Evolutionary conservation across 1,140 invertebrate species (phyloP).

Genomic region (Drosophila sproati): DNA sequence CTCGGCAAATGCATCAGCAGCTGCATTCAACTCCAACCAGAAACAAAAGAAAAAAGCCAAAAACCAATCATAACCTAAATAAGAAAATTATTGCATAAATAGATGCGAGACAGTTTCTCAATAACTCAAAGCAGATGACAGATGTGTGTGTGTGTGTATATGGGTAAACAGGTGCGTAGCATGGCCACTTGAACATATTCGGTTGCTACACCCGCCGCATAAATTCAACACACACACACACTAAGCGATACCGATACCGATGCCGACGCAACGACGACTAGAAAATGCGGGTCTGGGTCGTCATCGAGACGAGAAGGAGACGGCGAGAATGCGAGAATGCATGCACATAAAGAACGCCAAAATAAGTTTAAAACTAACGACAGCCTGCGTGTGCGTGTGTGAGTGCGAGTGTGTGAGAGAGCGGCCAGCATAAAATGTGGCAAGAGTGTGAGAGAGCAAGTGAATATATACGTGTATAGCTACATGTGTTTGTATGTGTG

Average conservation of each 20-base stretch:
- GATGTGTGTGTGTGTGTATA: conserved; percentile 1
- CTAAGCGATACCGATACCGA: conserved; percentile 27
- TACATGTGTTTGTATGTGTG: conserved; percentile 33
- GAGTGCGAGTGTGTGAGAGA: conserved; percentile 35
- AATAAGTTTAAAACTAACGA: conserved; percentile 82
- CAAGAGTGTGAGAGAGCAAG: conserved; percentile 37
- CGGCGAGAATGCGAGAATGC: conserved; percentile 64
- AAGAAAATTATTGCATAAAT: conserved; percentile 27
- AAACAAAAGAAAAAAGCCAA: conserved; percentile 9
- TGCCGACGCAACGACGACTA: conserved; percentile 29
- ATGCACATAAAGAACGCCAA: conserved; percentile 79
- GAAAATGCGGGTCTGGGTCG: conserved; percentile 80
- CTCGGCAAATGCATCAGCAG: conserved; percentile 1
- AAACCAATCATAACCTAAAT: conserved; percentile 37
- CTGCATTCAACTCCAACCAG: background rate
- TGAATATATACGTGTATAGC: background rate
- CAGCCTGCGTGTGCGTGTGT: conserved; percentile 31
- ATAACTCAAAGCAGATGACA: conserved; percentile 21
- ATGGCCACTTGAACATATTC: conserved; percentile 42
- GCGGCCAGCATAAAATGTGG: conserved; percentile 34
- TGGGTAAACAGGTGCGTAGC: conserved; percentile 35
- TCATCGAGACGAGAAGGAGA: conserved; percentile 64
- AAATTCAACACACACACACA: conserved; percentile 20
- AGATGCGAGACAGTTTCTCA: background rate
- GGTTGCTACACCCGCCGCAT: conserved; percentile 14